Percentiles rank a stretch among this genome's conserved stretches.
These are phyloP conservation scores for Dendrolimus pini DNA, from an alignment of 2,888 invertebrate species.

Conservation along the genomic window DNA sequence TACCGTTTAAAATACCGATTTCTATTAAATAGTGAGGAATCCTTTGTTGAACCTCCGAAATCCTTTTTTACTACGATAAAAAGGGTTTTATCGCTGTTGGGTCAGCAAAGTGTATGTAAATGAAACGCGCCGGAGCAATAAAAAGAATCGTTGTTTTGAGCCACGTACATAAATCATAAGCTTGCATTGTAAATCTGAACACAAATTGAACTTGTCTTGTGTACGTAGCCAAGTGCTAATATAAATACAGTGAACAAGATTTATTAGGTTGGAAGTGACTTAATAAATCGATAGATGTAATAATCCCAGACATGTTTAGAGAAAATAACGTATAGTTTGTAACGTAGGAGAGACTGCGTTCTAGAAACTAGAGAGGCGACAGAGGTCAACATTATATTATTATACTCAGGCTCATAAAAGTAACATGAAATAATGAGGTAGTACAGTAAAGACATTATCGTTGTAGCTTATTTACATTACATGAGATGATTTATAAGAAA, in stretches of 20 bases:
- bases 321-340: too few species aligned
- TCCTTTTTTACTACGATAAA: slow-evolving; percentile 59
- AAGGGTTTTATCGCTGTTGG: slow-evolving; percentile 66
- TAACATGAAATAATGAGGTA: too few species aligned
- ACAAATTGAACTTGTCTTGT: slow-evolving; percentile 1
- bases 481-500: too few species aligned
- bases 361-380: too few species aligned
- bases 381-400: too few species aligned
- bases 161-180: slow-evolving; percentile 35
- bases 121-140: slow-evolving; percentile 51
- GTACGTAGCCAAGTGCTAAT: too few species aligned
- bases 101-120: slow-evolving; percentile 73
- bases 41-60: slow-evolving; percentile 53
- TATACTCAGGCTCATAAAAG: too few species aligned
- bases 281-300: background rate
- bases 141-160: slow-evolving; percentile 48
- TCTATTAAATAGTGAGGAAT: slow-evolving; percentile 45
- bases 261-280: background rate
- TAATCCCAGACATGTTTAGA: too few species aligned
- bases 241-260: too few species aligned
- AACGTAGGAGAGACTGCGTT: too few species aligned
- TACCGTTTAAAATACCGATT: slow-evolving; percentile 27
- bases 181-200: slow-evolving; percentile 10
- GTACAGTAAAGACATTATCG: too few species aligned
- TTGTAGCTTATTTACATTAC: too few species aligned